These are phyloP conservation scores for Calephelis perditalis DNA, from an alignment of 2,888 invertebrate species.

Conservation along the genomic window DNA sequence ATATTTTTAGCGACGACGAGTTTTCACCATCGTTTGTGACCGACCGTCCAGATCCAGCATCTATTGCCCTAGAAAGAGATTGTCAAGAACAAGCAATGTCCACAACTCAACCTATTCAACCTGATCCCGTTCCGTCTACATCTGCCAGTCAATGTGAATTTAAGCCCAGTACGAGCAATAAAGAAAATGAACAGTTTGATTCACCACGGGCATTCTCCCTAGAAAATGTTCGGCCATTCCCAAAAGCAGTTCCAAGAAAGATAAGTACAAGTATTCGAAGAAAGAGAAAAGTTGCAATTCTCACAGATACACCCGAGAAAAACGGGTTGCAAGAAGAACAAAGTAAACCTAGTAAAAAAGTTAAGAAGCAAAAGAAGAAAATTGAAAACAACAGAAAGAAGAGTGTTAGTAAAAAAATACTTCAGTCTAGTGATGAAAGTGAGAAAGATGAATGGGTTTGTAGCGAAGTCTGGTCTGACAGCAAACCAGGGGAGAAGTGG, in stretches of 20 bases:
- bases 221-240: slow-evolving; percentile 32
- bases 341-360: slow-evolving; percentile 16
- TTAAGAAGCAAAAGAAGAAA: slow-evolving; percentile 18
- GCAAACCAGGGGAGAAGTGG: slow-evolving; percentile 15
- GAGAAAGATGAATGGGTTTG: slow-evolving; percentile 14
- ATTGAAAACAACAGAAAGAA: slow-evolving; percentile 16
- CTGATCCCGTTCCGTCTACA: slow-evolving; percentile 25
- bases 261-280: slow-evolving; percentile 26
- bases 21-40: too few species aligned
- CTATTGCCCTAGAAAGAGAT: slow-evolving; percentile 25
- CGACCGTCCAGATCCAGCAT: slow-evolving; percentile 27
- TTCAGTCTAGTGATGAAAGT: slow-evolving; percentile 16
- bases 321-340: slow-evolving; percentile 8
- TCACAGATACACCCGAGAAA: slow-evolving; percentile 14
- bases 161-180: slow-evolving; percentile 30
- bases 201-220: slow-evolving; percentile 28
- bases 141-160: slow-evolving; percentile 3
- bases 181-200: slow-evolving; percentile 27
- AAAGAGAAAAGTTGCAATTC: slow-evolving; percentile 26
- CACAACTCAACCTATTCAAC: slow-evolving; percentile 28
- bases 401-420: slow-evolving; percentile 15
- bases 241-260: slow-evolving; percentile 32
- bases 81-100: slow-evolving; percentile 27
- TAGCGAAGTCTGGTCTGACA: slow-evolving; percentile 18
- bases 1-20: slow-evolving; percentile 25